These are phyloP conservation scores for Okamejei kenojei DNA, from an alignment of 2,797 vertebrate species.

Conservation along the genomic window DNA sequence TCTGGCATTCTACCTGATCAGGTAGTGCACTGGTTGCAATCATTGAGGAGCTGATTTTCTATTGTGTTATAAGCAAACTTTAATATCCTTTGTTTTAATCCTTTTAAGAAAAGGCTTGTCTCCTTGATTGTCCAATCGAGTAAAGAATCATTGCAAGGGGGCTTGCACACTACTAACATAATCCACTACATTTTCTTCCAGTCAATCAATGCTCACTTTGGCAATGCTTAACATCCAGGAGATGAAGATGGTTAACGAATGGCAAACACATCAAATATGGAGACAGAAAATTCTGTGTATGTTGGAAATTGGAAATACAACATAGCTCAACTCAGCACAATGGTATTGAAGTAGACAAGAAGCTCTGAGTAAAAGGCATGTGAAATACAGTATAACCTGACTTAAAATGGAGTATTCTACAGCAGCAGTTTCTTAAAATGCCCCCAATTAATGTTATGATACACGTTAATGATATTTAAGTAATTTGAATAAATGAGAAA, in stretches of 20 bases:
- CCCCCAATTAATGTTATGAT: background rate
- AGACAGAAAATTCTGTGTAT: too few species aligned
- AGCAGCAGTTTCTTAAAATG: background rate
- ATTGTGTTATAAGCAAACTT: background rate
- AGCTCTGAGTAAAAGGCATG: background rate
- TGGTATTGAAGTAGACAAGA: background rate
- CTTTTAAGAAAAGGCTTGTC: background rate
- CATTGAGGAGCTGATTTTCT: background rate
- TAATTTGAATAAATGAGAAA: background rate
- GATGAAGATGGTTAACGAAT: too few species aligned
- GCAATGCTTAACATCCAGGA: too few species aligned
- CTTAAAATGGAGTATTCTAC: background rate
- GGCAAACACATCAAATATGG: too few species aligned
- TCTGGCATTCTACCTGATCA: background rate
- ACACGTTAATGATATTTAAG: background rate
- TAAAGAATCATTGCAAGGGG: background rate
- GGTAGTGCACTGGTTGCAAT: background rate
- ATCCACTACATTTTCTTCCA: background rate
- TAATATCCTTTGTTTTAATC: too few species aligned
- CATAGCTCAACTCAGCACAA: background rate
- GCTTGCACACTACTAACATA: background rate
- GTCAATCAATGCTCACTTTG: background rate
- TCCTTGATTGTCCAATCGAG: background rate
- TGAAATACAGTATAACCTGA: background rate
- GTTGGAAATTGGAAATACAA: too few species aligned